Base-by-base conservation (phyloP, 2,797 vertebrate genomes). In the Pterois miles region DNA sequence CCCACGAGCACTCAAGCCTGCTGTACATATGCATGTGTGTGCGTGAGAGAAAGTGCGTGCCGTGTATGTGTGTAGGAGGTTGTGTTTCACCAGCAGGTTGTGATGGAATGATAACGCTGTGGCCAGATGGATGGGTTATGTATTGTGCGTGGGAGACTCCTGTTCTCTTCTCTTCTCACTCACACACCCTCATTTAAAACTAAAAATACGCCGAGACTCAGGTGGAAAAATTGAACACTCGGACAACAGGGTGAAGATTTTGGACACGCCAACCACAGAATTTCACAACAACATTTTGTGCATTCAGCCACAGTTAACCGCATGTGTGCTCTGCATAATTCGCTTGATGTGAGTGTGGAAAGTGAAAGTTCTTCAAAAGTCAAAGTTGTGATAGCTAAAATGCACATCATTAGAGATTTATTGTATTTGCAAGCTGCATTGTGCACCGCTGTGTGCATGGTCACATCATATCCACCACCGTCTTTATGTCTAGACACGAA, bases 101-200 rank as follows among this genome's bases (percentile, higher is more conserved):
- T 72, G 88, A 87, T 89, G 86, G 84, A 91, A 80, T 78, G 86
- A 85, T 89, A 84, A 86, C 52, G 20, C 82, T 40, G 60, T 67
- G 76, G 82, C 84, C 90, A 91, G 91, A 93, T 90, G 90, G 92
- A 90, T 81, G 71, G 71, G 58, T 84, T 65, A 33, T 78, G 78
- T 29, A 43, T 81, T 78, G 68, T 67, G 87, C 25, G 91, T 94
- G 88, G 90, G 91, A 91, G 78, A 73, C 72, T 88, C 71, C 80
- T 74, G 79, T 79, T 77, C 80, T 82, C 76, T 60, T 52, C 79
- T 81, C 58, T 67, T 65, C 80, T 62, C 69, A 18, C 82, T 81
- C 75, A 85, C 36, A 43, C 65, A 73, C 74, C 66, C 78, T 89
- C 85, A 64, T 76, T 81, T 74, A 77, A 40, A 73, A 73, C 84